These are phyloP conservation scores for Pseudomyrmex cubaensis DNA, from an alignment of 1,140 invertebrate species.

Conservation along the genomic window DNA sequence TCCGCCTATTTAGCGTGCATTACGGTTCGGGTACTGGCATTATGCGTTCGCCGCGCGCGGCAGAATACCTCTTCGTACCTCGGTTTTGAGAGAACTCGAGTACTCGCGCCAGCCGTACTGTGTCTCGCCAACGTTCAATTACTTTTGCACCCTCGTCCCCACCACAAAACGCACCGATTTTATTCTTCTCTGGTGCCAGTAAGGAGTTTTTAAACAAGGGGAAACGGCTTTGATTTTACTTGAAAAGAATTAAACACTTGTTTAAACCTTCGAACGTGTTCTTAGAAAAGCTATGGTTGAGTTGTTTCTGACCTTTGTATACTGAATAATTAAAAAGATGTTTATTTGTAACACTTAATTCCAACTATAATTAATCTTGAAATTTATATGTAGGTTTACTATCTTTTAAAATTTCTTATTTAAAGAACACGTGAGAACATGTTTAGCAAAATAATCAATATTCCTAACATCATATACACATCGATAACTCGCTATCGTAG, in stretches of 20 bases:
- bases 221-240: background rate
- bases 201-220: no score
- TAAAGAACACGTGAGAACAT: no score
- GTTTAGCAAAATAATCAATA: no score
- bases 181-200: background rate
- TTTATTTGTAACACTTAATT: background rate
- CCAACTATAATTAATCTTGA: conserved; percentile 14
- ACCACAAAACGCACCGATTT: conserved; percentile 23
- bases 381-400: background rate
- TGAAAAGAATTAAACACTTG: background rate
- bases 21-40: conserved; percentile 23
- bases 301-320: no score
- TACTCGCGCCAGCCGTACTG: background rate
- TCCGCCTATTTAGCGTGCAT: conserved; percentile 48
- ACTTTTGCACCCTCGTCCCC: conserved; percentile 24
- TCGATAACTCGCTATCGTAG: background rate
- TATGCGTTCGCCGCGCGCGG: conserved; percentile 4
- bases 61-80: background rate
- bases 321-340: no score
- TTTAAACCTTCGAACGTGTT: background rate
- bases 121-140: conserved; percentile 23
- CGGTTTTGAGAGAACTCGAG: background rate
- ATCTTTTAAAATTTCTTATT: background rate
- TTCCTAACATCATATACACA: background rate
- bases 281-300: no score